Conservation (phyloP, 2,888 invertebrate genomes). For the Cheilosia soror region DNA sequence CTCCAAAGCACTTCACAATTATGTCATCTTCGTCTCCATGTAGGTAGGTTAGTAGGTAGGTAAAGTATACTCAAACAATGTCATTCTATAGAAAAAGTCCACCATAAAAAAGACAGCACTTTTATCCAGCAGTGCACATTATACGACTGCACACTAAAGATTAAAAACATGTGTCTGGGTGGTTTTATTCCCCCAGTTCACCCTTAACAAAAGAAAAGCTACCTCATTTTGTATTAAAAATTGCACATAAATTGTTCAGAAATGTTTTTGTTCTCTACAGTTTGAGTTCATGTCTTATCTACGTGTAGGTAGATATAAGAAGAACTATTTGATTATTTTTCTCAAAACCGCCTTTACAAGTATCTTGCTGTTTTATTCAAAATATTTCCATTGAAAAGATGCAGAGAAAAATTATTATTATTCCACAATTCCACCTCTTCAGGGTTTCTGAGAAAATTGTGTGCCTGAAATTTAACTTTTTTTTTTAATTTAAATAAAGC, state of each 20-base stretch:
- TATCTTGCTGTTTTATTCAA: conserved; percentile 35
- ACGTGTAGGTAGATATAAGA: conserved; percentile 3
- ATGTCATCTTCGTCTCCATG: too few relatives aligned
- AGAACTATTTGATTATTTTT: conserved; percentile 39
- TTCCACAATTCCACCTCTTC: not conserved
- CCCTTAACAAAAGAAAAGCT: conserved; percentile 20
- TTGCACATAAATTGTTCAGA: conserved; percentile 62
- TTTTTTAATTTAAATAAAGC: too few relatives aligned
- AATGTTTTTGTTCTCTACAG: conserved; percentile 29
- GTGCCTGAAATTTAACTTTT: not conserved
- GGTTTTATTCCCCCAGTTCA: not conserved
- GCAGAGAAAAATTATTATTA: not conserved
- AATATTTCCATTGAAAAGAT: conserved; percentile 26
- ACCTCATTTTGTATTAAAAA: conserved; percentile 40
- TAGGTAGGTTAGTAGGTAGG: too few relatives aligned
- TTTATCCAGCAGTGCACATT: conserved; percentile 16
- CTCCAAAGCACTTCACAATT: too few relatives aligned
- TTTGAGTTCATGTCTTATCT: too few relatives aligned
- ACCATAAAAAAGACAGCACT: conserved; percentile 1
- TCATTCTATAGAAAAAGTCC: too few relatives aligned
- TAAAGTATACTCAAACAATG: too few relatives aligned
- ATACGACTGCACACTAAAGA: not conserved
- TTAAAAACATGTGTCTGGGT: conserved; percentile 38
- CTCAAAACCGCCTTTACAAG: conserved; percentile 25
- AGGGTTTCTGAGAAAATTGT: conserved; percentile 2